A percentile compares a stretch with the other conserved stretches of the same genome.
Evolutionary conservation across 2,797 vertebrate species (phyloP).

Genomic region (Valencia hispanica): DNA sequence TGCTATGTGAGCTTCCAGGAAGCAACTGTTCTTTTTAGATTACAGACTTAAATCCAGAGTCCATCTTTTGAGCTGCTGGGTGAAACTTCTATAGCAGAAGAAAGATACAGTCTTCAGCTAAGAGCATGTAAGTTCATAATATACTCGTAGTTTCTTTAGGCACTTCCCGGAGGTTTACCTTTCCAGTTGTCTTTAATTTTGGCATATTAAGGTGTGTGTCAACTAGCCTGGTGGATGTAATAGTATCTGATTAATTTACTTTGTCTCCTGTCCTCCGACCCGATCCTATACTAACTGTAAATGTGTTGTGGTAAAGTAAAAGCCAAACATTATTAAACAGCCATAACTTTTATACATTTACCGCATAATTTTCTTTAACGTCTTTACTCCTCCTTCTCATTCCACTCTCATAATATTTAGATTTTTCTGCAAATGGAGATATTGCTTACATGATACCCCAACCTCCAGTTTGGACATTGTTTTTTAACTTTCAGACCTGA

Average conservation of each 20-base stretch:
- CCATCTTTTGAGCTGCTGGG: not conserved
- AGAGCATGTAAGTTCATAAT: not conserved
- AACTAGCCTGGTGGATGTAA: not conserved
- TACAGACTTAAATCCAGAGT: not conserved
- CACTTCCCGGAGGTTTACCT: not conserved
- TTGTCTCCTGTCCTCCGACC: too few relatives aligned
- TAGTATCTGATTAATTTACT: too few relatives aligned
- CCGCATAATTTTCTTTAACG: not conserved
- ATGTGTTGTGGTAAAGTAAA: not conserved
- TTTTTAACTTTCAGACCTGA: not conserved
- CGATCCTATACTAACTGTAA: not conserved
- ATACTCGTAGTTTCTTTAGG: not conserved
- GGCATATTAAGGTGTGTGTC: not conserved
- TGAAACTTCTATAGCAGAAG: not conserved
- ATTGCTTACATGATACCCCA: not conserved
- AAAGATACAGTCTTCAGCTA: constrained; percentile 3
- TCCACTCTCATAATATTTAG: not conserved
- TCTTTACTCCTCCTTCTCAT: not conserved
- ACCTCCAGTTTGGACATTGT: not conserved
- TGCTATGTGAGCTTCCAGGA: not conserved
- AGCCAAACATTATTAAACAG: not conserved
- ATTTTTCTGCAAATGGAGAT: not conserved
- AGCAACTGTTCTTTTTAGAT: not conserved
- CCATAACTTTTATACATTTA: not conserved
- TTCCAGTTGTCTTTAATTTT: not conserved